A percentile compares a stretch with the other conserved stretches of the same genome.
Evolutionary conservation across 1,140 invertebrate species (phyloP).

Genomic region (Drosophila kanapiae): DNA sequence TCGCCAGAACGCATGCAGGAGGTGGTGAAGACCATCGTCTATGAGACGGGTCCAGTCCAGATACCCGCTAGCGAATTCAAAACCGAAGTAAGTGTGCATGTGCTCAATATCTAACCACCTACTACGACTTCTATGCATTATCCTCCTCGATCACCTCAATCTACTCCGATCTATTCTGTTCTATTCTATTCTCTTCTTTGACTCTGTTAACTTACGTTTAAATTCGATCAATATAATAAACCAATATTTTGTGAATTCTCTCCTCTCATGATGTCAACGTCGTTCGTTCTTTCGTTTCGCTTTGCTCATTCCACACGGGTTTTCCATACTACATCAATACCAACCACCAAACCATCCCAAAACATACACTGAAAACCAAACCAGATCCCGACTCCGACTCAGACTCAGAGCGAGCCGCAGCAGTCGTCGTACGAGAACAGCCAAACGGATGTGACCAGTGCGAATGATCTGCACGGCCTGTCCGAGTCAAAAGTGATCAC

Average conservation of each 20-base stretch:
- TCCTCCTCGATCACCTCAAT: conserved; percentile 38
- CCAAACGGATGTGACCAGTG: conserved; percentile 67
- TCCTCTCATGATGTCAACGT: conserved; percentile 81
- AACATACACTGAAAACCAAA: conserved; percentile 18
- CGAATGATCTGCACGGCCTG: conserved; percentile 80
- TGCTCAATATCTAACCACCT: conserved; percentile 77
- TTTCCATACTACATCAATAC: conserved; percentile 29
- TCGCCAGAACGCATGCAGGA: conserved; percentile 89
- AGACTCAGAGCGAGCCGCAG: conserved; percentile 29
- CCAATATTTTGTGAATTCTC: conserved; percentile 78
- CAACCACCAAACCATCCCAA: conserved; percentile 36
- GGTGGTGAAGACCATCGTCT: conserved; percentile 89
- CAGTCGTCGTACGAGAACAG: conserved; percentile 69
- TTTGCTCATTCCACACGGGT: conserved; percentile 69
- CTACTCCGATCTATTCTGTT: conserved; percentile 34
- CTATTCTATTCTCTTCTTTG: conserved; percentile 38
- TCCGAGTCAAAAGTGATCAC: conserved; percentile 84
- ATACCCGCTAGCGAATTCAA: conserved; percentile 74
- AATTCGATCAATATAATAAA: conserved; percentile 60
- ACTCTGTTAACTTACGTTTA: conserved; percentile 58
- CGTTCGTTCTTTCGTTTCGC: conserved; percentile 70
- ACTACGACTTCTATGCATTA: conserved; percentile 47
- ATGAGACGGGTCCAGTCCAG: conserved; percentile 85
- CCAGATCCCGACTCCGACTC: conserved; percentile 10
- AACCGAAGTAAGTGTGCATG: conserved; percentile 85